Percentiles rank a stretch among this genome's conserved stretches.
Evolutionary conservation across 92 coral and sea anemone species (phyloP).

Genomic region (Palythoa caribaeorum): DNA sequence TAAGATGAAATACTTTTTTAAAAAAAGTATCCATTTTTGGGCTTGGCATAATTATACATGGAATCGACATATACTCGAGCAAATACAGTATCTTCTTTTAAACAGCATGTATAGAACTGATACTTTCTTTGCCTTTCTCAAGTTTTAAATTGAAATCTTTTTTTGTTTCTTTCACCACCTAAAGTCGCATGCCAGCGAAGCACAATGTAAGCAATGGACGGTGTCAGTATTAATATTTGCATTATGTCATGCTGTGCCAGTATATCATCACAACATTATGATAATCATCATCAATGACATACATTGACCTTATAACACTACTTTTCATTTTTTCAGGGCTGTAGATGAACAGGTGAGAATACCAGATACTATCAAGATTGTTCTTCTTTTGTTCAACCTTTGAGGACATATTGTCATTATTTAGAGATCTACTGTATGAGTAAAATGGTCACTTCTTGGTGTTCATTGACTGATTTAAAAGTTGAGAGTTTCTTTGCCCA

Average conservation of each 20-base stretch:
- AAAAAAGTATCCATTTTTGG: neutral
- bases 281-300: neutral
- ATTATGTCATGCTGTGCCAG: neutral
- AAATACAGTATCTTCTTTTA: too few relatives aligned
- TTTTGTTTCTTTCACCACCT: neutral
- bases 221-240: neutral
- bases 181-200: neutral
- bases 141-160: too few relatives aligned
- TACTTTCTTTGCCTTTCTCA: neutral
- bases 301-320: neutral
- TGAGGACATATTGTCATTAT: too few relatives aligned
- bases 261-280: neutral
- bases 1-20: too few relatives aligned
- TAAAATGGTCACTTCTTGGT: too few relatives aligned
- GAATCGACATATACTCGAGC: neutral
- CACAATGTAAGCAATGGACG: too few relatives aligned
- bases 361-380: too few relatives aligned
- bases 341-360: slow-evolving; percentile 85
- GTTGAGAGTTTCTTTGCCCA: too few relatives aligned
- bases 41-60: neutral
- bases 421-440: too few relatives aligned
- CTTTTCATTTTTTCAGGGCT: slow-evolving; percentile 71
- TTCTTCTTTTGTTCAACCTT: too few relatives aligned
- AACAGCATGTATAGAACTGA: too few relatives aligned
- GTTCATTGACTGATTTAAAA: too few relatives aligned